A percentile compares a stretch with the other conserved stretches of the same genome.
phyloP scores from a whole-genome alignment of 1,140 invertebrate species.

The Hirudo medicinalis region DNA sequence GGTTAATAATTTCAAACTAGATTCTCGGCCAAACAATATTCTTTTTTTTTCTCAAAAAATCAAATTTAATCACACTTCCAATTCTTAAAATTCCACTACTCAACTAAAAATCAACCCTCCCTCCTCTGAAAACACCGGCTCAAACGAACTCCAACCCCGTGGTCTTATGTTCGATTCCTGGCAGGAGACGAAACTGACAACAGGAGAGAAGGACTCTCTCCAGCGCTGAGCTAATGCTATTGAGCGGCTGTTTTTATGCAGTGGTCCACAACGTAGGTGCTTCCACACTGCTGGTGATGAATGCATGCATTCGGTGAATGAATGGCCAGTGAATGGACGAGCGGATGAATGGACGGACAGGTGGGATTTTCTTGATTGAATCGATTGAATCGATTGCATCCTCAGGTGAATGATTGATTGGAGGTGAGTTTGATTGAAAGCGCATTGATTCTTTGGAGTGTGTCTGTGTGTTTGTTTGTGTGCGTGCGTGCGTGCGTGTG shows the following conservation, averaged over 20 bases:
- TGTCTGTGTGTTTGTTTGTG: not conserved
- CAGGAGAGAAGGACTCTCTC: not conserved
- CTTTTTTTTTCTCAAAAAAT: too few species aligned
- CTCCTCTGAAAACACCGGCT: too few species aligned
- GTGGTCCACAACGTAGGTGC: not conserved
- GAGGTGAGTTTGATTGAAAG: not conserved
- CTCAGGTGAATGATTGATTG: not conserved
- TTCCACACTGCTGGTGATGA: not conserved
- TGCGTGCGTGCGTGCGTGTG: constrained; percentile 13
- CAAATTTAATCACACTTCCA: too few species aligned
- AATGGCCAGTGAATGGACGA: not conserved
- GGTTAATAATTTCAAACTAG: too few species aligned
- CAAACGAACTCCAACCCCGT: too few species aligned
- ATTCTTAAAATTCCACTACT: too few species aligned
- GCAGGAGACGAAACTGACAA: not conserved
- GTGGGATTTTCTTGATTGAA: not conserved
- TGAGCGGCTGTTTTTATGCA: not conserved
- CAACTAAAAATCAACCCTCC: too few species aligned
- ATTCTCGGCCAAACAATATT: too few species aligned
- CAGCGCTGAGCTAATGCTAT: not conserved
- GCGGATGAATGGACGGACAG: not conserved
- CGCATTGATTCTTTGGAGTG: not conserved
- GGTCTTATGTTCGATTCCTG: too few species aligned
- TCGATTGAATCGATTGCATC: not conserved
- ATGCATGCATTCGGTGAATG: not conserved